phyloP scores from a whole-genome alignment of 2,888 invertebrate genomes.

The Callyntrura sp. region DNA sequence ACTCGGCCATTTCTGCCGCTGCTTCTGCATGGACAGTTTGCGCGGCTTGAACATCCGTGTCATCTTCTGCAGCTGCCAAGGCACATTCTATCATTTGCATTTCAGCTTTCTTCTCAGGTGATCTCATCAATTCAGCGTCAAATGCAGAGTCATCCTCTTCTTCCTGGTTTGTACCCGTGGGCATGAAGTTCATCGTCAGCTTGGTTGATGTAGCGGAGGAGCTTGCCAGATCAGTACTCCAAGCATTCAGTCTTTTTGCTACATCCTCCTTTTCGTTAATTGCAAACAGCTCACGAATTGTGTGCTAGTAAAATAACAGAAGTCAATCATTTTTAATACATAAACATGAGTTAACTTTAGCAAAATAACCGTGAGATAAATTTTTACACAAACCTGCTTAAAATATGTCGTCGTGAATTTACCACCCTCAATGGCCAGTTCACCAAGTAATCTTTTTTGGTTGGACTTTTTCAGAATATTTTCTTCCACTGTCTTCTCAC shows the following conservation, averaged over 20 bases:
- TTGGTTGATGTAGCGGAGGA: not conserved
- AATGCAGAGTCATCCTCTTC: constrained; percentile 50
- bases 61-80: constrained; percentile 97
- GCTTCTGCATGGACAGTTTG: constrained; percentile 95
- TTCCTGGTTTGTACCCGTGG: not conserved
- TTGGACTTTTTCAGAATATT: constrained; percentile 99
- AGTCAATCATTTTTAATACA: no score
- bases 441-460: constrained; percentile 97
- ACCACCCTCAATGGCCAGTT: constrained; percentile 99
- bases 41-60: constrained; percentile 91
- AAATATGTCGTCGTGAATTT: constrained; percentile 99
- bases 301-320: not conserved
- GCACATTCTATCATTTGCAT: constrained; percentile 88
- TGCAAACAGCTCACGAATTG: constrained; percentile 39
- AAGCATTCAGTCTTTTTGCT: constrained; percentile 46
- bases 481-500: constrained; percentile 99
- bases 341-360: no score
- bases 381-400: constrained; percentile 88
- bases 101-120: constrained; percentile 57
- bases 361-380: not conserved
- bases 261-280: constrained; percentile 50
- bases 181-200: no score
- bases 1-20: constrained; percentile 86
- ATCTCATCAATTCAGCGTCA: constrained; percentile 61
- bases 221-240: not conserved